Percentiles rank a stretch among this genome's conserved stretches.
Evolutionary conservation across 2,888 invertebrate genomes (phyloP).

Genomic region (Sepioteuthis lessoniana): DNA sequence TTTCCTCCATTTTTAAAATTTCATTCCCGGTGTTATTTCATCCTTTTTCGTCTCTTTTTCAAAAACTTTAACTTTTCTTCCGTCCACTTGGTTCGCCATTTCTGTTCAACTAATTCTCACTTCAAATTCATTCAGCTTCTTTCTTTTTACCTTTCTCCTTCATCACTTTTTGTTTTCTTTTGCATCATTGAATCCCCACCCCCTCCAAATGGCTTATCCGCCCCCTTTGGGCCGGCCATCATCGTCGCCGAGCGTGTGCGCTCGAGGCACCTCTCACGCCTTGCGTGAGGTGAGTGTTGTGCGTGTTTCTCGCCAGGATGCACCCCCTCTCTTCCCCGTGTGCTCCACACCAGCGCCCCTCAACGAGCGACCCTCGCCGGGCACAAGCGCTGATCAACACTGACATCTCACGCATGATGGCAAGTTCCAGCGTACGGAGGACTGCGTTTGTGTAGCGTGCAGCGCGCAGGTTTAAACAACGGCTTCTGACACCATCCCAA

Average conservation of each 20-base stretch:
- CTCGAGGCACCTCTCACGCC: constrained; percentile 13
- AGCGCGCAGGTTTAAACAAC: constrained; percentile 9
- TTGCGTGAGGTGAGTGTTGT: not conserved
- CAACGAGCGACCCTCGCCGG: constrained; percentile 33
- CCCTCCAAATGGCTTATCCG: not conserved
- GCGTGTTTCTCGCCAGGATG: constrained; percentile 33
- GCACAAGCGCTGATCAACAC: constrained; percentile 33
- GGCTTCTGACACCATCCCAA: constrained; percentile 33
- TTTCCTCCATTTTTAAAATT: too few species aligned
- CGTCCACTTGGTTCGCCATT: not conserved
- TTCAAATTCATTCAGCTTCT: not conserved
- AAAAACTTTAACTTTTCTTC: not conserved
- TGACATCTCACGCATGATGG: constrained; percentile 33
- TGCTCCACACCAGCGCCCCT: not conserved
- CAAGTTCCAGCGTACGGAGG: constrained; percentile 33
- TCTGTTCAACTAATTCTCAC: not conserved
- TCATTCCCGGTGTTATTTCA: too few species aligned
- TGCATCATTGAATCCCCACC: not conserved
- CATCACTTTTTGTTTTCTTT: not conserved
- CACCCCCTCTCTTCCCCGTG: not conserved
- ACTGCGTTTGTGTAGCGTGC: not conserved
- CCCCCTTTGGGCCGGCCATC: constrained; percentile 18
- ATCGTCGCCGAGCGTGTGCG: constrained; percentile 6
- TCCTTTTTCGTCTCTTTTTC: not conserved
- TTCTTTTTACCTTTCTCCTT: not conserved